Percentiles rank a stretch among this genome's conserved stretches.
Conservation (phyloP, 2,888 invertebrate genomes). For the Lacanobia wlatinum region DNA sequence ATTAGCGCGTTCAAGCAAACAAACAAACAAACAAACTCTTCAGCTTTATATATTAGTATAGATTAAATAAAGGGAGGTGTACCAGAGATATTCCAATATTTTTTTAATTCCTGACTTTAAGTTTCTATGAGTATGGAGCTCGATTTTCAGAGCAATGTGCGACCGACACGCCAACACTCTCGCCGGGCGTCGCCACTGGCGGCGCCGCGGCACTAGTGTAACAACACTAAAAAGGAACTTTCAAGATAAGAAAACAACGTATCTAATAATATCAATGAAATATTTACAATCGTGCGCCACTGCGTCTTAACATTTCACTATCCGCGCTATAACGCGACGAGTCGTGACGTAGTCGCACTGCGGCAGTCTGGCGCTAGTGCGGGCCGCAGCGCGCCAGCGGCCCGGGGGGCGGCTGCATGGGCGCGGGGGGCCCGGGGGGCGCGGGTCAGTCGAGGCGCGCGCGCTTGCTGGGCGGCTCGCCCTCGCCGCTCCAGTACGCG, state of each 20-base stretch:
- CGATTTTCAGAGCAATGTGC: too few relatives aligned
- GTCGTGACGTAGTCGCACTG: too few relatives aligned
- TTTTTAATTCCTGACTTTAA: too few relatives aligned
- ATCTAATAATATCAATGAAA: constrained; percentile 47
- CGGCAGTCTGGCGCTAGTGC: neutral
- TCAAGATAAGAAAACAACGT: constrained; percentile 42
- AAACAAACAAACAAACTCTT: too few relatives aligned
- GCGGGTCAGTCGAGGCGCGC: constrained; percentile 75
- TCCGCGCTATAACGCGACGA: too few relatives aligned
- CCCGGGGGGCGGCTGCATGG: neutral
- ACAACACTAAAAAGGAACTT: constrained; percentile 61
- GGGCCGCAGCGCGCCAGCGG: neutral
- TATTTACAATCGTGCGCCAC: constrained; percentile 44
- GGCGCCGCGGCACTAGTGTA: constrained; percentile 7
- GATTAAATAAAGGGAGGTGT: too few relatives aligned
- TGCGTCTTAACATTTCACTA: neutral
- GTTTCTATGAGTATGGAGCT: too few relatives aligned
- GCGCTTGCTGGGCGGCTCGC: constrained; percentile 82
- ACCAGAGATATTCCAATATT: too few relatives aligned
- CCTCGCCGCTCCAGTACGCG: constrained; percentile 90
- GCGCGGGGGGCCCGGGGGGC: constrained; percentile 28
- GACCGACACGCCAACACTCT: too few relatives aligned
- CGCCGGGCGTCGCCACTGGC: neutral
- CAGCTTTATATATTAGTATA: too few relatives aligned
- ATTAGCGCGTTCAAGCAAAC: too few relatives aligned